Conservation (phyloP, 2,888 invertebrate genomes). For the Cylindroiulus punctatus region DNA sequence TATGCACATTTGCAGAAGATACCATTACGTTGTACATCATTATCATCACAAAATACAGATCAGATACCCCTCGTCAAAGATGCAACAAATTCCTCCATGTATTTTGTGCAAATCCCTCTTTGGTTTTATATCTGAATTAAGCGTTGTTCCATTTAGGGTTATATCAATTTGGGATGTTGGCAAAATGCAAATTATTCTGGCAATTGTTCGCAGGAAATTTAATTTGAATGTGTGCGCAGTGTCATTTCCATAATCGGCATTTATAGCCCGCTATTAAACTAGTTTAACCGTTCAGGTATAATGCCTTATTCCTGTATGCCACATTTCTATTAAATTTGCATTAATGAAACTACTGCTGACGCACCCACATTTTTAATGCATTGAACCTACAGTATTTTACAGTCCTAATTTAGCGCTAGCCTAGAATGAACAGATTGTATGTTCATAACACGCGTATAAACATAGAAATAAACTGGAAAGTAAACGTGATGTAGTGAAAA, state of each 20-base stretch:
- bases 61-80: not conserved
- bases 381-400: not conserved
- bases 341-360: constrained; percentile 43
- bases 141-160: constrained; percentile 27
- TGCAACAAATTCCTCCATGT: not conserved
- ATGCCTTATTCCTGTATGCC: not conserved
- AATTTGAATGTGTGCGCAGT: constrained; percentile 25
- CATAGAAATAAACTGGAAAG: not conserved
- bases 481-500: not conserved
- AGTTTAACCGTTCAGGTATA: constrained; percentile 28
- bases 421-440: not conserved
- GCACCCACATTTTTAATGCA: constrained; percentile 39
- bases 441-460: constrained; percentile 18
- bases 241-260: constrained; percentile 41
- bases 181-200: constrained; percentile 23
- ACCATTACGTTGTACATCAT: too few relatives aligned
- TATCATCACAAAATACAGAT: not conserved
- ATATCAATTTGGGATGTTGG: constrained; percentile 1
- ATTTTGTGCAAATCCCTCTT: constrained; percentile 10
- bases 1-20: too few relatives aligned
- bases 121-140: not conserved
- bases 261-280: constrained; percentile 38
- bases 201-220: constrained; percentile 38
- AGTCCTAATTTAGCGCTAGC: not conserved
- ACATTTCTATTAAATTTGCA: constrained; percentile 44